Conservation (phyloP, 2,888 invertebrate species). For the Pseudococcus longispinus region DNA sequence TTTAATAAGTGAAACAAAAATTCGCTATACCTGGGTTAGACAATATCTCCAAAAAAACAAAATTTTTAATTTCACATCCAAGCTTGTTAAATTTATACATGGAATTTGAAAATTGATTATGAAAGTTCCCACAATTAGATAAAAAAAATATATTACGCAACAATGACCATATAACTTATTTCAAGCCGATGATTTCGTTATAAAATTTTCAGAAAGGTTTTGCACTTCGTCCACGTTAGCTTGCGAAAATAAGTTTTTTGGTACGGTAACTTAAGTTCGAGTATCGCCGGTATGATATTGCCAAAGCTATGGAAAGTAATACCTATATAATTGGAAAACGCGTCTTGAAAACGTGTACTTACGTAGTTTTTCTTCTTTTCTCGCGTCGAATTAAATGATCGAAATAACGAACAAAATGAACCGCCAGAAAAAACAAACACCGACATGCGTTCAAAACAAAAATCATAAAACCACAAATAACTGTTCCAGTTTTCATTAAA, state of each 20-base stretch:
- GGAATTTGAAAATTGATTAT: slow-evolving; percentile 12
- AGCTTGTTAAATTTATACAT: slow-evolving; percentile 44
- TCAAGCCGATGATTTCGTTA: slow-evolving; percentile 32
- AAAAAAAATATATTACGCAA: slow-evolving; percentile 14
- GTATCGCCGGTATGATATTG: neutral
- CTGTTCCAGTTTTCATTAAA: neutral
- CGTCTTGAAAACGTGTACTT: neutral
- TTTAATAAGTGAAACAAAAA: slow-evolving; percentile 41
- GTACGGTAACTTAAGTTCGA: neutral
- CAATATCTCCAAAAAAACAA: neutral
- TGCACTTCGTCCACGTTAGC: neutral
- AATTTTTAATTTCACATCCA: slow-evolving; percentile 36
- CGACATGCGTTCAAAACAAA: neutral
- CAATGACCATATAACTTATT: neutral
- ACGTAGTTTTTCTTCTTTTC: neutral
- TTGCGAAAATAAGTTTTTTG: neutral
- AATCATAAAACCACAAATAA: neutral
- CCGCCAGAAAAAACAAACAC: neutral
- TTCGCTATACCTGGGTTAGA: neutral
- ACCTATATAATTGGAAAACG: neutral
- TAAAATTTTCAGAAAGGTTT: slow-evolving; percentile 15
- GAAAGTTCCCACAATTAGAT: slow-evolving; percentile 15
- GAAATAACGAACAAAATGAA: neutral
- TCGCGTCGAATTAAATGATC: neutral
- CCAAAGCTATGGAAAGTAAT: neutral